Evolutionary conservation across 1,140 invertebrate genomes (phyloP), one percentile per base, ranked within the genome.

Genomic region (Monomorium pharaonis): DNA sequence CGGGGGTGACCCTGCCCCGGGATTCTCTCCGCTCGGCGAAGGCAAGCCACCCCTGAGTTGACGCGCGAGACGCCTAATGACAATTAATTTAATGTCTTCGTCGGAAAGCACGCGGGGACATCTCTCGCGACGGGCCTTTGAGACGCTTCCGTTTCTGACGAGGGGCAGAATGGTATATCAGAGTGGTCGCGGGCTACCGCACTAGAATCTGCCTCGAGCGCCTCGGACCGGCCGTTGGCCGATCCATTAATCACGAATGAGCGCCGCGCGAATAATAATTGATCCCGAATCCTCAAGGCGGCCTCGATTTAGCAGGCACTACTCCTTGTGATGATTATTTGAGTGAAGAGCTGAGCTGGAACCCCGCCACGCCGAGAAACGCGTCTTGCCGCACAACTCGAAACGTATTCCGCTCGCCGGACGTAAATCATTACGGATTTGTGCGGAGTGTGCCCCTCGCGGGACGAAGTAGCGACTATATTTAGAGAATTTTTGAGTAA

Each of bases 11-110:
- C 44, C 24, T 54, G 4, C 3, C 7, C 0, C 65, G 80, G n/a
- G n/a, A n/a, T n/a, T 86, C 65, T 30, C 69, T 74, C 58, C 21
- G 44, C 74, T 86, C 77, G 77, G 47, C 86, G 75, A 42, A n/a
- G 65, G 70, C 54, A 86, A 80, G 21, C 70, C 77, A 78, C 84
- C 86, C 86, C 77, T 67, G 84, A 87, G 78, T 33, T 84, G 83
- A 76, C 77, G 67, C 77, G 67, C 86, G 58, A 75, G 78, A 77
- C 65, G 87, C 86, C 90, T 92, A 91, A 92, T 92, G 90, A 91
- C 89, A 88, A 92, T 92, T 92, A 92, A 92, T 92, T 92, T 89
- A 86, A 90, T 87, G 81, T 91, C 87, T 87, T 88, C 69, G 58
- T 67, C 62, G 63, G 56, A 60, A 74, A 67, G 37, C 75, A 56